These are phyloP conservation scores for Dicyrtoma fusca DNA, from an alignment of 2,888 invertebrate species.

Conservation along the genomic window DNA sequence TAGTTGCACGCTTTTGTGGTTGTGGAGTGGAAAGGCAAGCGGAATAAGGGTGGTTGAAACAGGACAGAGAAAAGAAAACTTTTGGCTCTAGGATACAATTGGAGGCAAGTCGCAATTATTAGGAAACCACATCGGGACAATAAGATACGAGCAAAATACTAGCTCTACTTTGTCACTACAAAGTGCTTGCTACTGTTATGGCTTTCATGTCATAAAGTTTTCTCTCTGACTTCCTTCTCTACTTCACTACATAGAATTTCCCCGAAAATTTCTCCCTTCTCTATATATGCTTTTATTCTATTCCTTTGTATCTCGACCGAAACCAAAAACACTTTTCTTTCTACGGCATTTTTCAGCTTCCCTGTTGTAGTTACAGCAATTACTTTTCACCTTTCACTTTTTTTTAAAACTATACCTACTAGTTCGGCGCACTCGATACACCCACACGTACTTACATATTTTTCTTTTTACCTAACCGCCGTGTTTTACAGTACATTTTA, in stretches of 20 bases:
- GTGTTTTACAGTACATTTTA: no score
- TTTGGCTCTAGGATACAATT: slow-evolving; percentile 34
- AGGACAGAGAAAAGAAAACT: slow-evolving; percentile 23
- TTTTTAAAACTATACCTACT: no score
- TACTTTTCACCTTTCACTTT: not conserved
- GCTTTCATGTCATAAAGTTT: slow-evolving; percentile 44
- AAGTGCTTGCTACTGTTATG: slow-evolving; percentile 22
- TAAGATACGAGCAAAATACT: slow-evolving; percentile 36
- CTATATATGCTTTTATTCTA: no score
- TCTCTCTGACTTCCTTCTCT: slow-evolving; percentile 2
- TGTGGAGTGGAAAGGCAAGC: slow-evolving; percentile 3
- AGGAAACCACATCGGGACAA: slow-evolving; percentile 43
- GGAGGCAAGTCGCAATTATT: slow-evolving; percentile 44
- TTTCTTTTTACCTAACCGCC: no score
- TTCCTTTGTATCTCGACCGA: no score
- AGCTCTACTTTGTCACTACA: slow-evolving; percentile 32
- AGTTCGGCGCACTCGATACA: no score
- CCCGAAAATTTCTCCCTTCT: no score
- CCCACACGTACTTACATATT: no score
- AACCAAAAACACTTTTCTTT: no score
- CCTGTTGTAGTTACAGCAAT: not conserved
- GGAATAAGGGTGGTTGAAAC: slow-evolving; percentile 21
- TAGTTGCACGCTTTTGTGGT: not conserved
- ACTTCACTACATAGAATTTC: no score
- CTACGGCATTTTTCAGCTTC: no score